Evolutionary conservation across 2,797 vertebrate species (phyloP), one percentile per base, ranked within the genome.

Genomic region (Ammospiza maritima): DNA sequence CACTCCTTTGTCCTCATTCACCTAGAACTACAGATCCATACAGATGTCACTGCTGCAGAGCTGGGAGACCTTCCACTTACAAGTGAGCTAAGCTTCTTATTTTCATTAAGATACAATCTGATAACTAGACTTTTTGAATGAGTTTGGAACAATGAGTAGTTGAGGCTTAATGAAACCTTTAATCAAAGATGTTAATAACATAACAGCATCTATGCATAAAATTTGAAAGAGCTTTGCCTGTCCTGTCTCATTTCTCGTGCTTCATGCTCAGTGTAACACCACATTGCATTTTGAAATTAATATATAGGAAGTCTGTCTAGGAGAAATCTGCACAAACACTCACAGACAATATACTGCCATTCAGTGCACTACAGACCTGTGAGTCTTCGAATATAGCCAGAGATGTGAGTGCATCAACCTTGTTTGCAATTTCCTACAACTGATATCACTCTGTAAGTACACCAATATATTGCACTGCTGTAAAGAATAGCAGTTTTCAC

Each of bases 41-140:
- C 74, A 61, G 82, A 62, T 89, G 80, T 57, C 66, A 42, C 80
- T 64, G 26, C 15, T 6, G 8, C 45, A 42, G 64, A 85, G 53
- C 80, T 45, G 73, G 85, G 64, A 93, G 60, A 57, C 50, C 78
- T 79, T 93, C 90, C 74, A n/a, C 60, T 82, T 71, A 9, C 4
- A 30, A 91, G 77, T 47, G 56, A 87, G 77, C 78, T 94, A 93
- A 93, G 90, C 95, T 92, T 65, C 91, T 94, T 90, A 82, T 32
- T 85, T 94, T 71, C 67, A 92, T 87, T 90, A 95, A 74, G 70
- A 57, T 67, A 76, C 80, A 76, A 64, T 93, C 92, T 90, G 93
- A 93, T 93, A 94, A 89, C 71, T 11, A 53, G 84, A 66, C 14
- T 74, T 93, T 81, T 61, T 70, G 71, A 93, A 93, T 95, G 90